A percentile compares a stretch with the other conserved stretches of the same genome.
Evolutionary conservation across 2,113 vertebrate genomes (phyloP).

Genomic region (Toxotes chatareus): DNA sequence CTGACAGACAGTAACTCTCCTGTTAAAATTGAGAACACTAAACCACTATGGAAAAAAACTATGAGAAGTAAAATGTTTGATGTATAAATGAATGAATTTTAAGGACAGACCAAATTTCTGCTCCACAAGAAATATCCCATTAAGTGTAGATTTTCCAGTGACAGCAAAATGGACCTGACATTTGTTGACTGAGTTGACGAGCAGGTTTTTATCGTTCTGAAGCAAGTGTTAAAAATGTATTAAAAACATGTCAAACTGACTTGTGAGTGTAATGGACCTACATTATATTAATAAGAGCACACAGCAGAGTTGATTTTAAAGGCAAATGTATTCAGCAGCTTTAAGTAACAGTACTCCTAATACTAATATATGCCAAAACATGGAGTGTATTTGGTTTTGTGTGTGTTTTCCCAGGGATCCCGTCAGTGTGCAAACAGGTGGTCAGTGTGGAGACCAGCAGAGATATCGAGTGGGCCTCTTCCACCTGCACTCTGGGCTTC

Average conservation of each 20-base stretch:
- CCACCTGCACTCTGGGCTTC: conserved; percentile 95
- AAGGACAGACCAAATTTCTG: too few species aligned
- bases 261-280: background rate
- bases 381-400: conserved; percentile 1
- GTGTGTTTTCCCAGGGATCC: conserved; percentile 88
- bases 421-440: conserved; percentile 96
- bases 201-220: background rate
- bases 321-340: too few species aligned
- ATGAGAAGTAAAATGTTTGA: too few species aligned
- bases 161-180: background rate
- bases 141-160: background rate
- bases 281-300: background rate
- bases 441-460: conserved; percentile 95
- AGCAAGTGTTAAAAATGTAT: background rate
- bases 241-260: background rate
- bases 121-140: background rate
- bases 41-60: too few species aligned
- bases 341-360: background rate
- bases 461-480: conserved; percentile 93
- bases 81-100: too few species aligned
- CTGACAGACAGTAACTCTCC: too few species aligned
- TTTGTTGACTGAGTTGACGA: background rate
- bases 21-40: too few species aligned
- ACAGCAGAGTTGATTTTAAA: background rate
- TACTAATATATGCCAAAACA: background rate